Base-by-base conservation (phyloP, 1,140 invertebrate species). In the Aradophagus sp. region DNA sequence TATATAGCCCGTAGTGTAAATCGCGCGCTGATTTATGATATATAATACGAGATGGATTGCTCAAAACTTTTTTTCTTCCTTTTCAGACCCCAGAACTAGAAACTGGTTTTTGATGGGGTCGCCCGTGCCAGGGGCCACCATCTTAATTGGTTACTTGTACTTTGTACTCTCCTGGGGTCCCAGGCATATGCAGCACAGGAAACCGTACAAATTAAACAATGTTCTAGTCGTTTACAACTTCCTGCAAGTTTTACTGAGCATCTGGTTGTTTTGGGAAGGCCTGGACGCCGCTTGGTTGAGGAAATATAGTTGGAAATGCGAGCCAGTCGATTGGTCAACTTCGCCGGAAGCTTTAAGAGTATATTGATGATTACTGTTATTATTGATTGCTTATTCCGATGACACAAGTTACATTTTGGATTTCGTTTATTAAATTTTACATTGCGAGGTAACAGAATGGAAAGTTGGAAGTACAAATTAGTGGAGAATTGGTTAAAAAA, bases 101-200 rank as follows among this genome's bases (percentile, higher is more conserved):
- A 89, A 95, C 66, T 96, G 94, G 94, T 91, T 93, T 61, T 82
- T 97, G 8, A 93, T 96, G 83, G 87, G 87, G 13, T 91, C 91
- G 2, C 93, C 93, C 0, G 82, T 91, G 12, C 93, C 93, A 0
- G 92, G 93, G 0, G 75, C 91, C 2, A 88, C 87, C 16, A 90
- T 93, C 17, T 79, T 93, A 38, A 86, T 89, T 17, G 87, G 90
- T 11, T 94, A 93, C 62, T 77, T 93, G 4, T 92, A 91, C 78
- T 92, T 93, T 74, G 89, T 92, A 1, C 78, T 91, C 7, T 90
- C 88, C 31, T 90, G 91, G 88, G 94, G 94, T 0, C 94, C 93
- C 10, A 86, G 85, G 42, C 90, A 91, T 62, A 96, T 96, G 94
- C 87, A 90, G 68, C 88, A 94, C 79, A 88, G 93, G 63, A 91